These are phyloP conservation scores for Calycopis cecrops DNA, from an alignment of 1,140 invertebrate species.

Conservation along the genomic window DNA sequence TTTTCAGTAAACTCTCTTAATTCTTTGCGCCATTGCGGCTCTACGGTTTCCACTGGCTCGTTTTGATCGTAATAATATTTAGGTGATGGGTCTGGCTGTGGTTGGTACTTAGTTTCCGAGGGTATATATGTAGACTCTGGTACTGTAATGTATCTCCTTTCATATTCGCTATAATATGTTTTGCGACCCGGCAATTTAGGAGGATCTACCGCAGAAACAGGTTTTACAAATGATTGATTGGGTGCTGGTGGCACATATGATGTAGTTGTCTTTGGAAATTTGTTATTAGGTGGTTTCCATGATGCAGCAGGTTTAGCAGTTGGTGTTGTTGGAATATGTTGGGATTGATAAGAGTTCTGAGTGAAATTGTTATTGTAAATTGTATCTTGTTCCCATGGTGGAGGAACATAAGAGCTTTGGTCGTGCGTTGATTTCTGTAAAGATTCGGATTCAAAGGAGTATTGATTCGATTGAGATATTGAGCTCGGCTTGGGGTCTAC, in stretches of 20 bases:
- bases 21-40: constrained; percentile 69
- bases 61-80: constrained; percentile 66
- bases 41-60: constrained; percentile 48
- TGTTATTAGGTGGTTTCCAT: constrained; percentile 33
- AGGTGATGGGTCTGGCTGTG: constrained; percentile 60
- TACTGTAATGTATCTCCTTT: constrained; percentile 64
- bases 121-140: constrained; percentile 63
- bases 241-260: constrained; percentile 61
- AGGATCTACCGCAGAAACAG: constrained; percentile 36
- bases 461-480: constrained; percentile 39
- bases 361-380: constrained; percentile 42
- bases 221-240: constrained; percentile 64
- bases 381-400: constrained; percentile 65
- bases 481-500: constrained; percentile 30
- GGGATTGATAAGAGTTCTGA: constrained; percentile 43
- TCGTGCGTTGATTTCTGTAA: constrained; percentile 49
- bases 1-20: constrained; percentile 68
- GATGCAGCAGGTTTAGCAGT: constrained; percentile 30
- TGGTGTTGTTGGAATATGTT: constrained; percentile 25
- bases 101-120: constrained; percentile 52
- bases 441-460: constrained; percentile 39
- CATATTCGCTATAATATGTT: constrained; percentile 68
- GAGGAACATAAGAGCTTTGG: constrained; percentile 61
- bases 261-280: constrained; percentile 52
- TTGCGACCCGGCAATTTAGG: constrained; percentile 51